Conservation (phyloP, 2,113 vertebrate species). For the Sisor rabdophorus region DNA sequence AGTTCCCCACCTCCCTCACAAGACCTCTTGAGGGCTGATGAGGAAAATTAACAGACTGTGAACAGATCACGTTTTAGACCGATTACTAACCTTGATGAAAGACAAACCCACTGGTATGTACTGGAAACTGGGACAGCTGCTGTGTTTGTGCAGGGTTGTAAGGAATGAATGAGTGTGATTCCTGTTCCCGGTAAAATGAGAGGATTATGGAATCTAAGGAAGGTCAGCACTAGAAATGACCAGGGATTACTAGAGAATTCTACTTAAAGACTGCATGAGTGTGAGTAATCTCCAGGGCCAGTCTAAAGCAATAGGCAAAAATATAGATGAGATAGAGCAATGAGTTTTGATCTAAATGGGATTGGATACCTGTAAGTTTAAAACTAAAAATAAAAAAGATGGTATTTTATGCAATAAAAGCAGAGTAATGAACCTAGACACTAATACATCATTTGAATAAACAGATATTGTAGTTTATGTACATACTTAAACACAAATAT, state of each 20-base stretch:
- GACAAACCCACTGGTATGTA: constrained; percentile 43
- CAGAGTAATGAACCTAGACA: too few species aligned
- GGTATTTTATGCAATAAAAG: neutral
- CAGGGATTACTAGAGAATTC: constrained; percentile 33
- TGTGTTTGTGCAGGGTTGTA: constrained; percentile 17
- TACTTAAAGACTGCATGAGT: constrained; percentile 37
- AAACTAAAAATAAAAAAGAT: neutral
- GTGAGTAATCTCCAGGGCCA: constrained; percentile 19
- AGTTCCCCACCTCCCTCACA: constrained; percentile 23
- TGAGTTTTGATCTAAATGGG: constrained; percentile 21
- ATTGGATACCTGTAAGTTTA: neutral
- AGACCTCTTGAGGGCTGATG: constrained; percentile 53
- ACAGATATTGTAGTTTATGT: neutral
- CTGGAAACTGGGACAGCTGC: constrained; percentile 37
- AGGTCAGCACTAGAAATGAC: constrained; percentile 22
- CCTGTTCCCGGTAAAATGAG: constrained; percentile 24
- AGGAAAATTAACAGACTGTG: constrained; percentile 54
- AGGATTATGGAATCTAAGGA: constrained; percentile 40
- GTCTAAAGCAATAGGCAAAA: constrained; percentile 37
- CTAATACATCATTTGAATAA: neutral
- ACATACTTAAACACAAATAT: neutral
- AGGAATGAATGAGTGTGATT: constrained; percentile 3
- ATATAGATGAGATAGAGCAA: constrained; percentile 20
- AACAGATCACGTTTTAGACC: constrained; percentile 49
- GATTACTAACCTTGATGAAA: constrained; percentile 54